Percentiles rank a stretch among this genome's conserved stretches.
Evolutionary conservation across 2,113 vertebrate genomes (phyloP).

Genomic region (Aptenodytes patagonicus): DNA sequence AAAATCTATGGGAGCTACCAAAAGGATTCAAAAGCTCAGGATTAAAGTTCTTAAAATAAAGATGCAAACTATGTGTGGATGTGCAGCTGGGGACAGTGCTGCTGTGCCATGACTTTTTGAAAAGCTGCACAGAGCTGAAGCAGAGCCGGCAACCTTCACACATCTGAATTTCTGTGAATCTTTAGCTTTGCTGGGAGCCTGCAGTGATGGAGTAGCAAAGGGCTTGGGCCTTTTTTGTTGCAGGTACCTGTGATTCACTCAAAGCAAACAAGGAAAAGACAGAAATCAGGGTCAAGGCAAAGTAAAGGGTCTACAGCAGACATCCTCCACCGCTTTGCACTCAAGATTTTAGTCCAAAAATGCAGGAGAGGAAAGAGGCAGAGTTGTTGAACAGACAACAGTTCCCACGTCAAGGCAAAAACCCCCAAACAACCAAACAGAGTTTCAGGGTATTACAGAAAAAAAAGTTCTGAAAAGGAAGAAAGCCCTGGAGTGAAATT

Average conservation of each 20-base stretch:
- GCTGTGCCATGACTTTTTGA: too few species aligned
- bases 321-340: not conserved
- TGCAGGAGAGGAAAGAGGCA: not conserved
- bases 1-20: not conserved
- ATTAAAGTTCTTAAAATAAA: not conserved
- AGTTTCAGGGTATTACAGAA: not conserved
- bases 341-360: not conserved
- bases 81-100: not conserved
- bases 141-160: not conserved
- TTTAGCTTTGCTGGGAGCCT: not conserved
- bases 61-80: not conserved
- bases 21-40: not conserved
- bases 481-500: not conserved
- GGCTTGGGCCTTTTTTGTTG: accelerated
- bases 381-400: not conserved
- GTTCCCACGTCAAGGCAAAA: not conserved
- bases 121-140: not conserved
- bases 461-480: not conserved
- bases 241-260: not conserved
- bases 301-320: not conserved
- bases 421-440: accelerated
- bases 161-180: not conserved
- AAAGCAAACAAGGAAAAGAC: not conserved
- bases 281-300: not conserved
- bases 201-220: not conserved